Base-by-base conservation (phyloP, 2,888 invertebrate genomes). In the Lithophane socia region DNA sequence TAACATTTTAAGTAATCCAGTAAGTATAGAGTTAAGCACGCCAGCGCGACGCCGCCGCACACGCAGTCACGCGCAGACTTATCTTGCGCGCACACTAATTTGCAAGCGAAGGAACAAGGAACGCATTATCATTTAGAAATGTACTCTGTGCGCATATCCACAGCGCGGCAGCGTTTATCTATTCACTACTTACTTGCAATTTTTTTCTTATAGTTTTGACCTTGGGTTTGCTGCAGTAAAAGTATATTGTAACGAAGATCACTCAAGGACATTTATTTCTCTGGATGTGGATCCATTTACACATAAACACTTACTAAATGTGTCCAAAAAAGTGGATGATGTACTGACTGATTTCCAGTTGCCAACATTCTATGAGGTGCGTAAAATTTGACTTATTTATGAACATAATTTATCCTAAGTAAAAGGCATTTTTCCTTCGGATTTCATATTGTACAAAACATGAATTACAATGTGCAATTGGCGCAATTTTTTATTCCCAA, bases 241-340 rank as follows among this genome's bases (percentile, higher is more conserved):
- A 88, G 96, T 98, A 37, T 99, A 98, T 90, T 97, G 98, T 82
- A 99, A 99, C 94, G 99, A 99, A 89, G 98, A 99, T 87, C 97
- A 97, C 77, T 98, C 98, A 7, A 97, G 99, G 85, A 99, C 99
- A 2, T 99, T 99, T 94, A 93, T 99, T 84, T 98, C 98, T 2
- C 94, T 99, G 65, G 96, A 97, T 90, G 97, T 98, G 64, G 97
- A 97, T 88, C 90, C 96, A 79, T 96, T 97, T 68, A 97, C 97
- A 58, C 95, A 96, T 75, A 97, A 97, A 81, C 94, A 97, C 72
- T 94, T 99, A 77, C 86, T 95, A 42, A 92, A 96, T 70, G 93
- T 98, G 54, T 97, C 98, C 18, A 88, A 96, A 52, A 96, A 96
- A 84, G 94, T 99, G 67, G 98, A 99, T 93, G 90, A 93, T 68